Evolutionary conservation across 2,113 vertebrate genomes (phyloP), one percentile per base, ranked within the genome.

Genomic region (Coturnix japonica): DNA sequence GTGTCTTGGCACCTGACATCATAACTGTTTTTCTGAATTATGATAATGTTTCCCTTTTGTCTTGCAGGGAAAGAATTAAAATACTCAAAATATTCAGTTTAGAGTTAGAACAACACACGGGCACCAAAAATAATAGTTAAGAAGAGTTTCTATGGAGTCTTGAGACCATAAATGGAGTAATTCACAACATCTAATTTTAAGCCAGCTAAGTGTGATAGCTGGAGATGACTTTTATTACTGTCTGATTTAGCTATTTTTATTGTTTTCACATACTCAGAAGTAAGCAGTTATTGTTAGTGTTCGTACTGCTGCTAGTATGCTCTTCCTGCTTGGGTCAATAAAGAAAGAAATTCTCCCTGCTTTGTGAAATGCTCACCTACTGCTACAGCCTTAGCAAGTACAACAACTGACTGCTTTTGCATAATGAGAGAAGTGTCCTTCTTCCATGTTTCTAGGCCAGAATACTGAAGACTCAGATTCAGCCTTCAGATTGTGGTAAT

Each of bases 101-200:
- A 7, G 13, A 81, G 30, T 2, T 35, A n/a, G 28, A 44, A 25
- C 3, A 2, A 33, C 21, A 22, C 7, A 47, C 3, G 53, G 4
- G 28, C 25, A 60, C 7, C 25, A 65, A 21, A 59, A 21, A 5
- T 1, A 0, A 39, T 14, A 6, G 1, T n/a, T 41, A 66, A 60
- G 7, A 35, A 33, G 1, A 19, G 26, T 15, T 69, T 59, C 39
- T 30, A 37, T 20, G 22, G 8, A 69, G 7, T 11, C 66, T 41
- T 23, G 10, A 70, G 61, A 61, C 23, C n/a, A 51, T 18, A 71
- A 51, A 30, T 4, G 16, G 13, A 2, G 15, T 35, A 49, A 14
- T 31, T 71, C 33, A 51, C 13, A 79, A 33, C 2, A 35, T 4
- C 2, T 12, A 15, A 56, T 33, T 70, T 71, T 70, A 46, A 41